Base-by-base conservation (phyloP, 2,797 vertebrate species). In the Microctenopoma steveboyesi region DNA sequence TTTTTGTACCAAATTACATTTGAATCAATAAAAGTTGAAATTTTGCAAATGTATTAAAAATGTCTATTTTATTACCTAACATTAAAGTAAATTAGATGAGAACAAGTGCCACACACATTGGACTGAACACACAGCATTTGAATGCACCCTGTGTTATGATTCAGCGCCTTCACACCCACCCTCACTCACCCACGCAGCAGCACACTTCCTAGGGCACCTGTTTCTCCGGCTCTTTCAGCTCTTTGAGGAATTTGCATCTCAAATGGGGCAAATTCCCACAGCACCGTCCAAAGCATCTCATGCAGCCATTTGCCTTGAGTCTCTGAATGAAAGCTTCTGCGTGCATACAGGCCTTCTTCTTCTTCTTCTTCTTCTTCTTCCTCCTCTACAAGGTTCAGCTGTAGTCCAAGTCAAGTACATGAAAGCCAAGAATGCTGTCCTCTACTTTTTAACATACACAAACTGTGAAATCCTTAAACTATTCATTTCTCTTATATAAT, bases 131-230 rank as follows among this genome's bases (percentile, higher is more conserved):
- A 50, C 56, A 5, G 69, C 52, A 27, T 73, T 75, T 88, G 77
- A 91, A 89, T 90, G 55, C 80, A 56, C 68, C 76, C 88, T 86
- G 90, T 91, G 90, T 92, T 90, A 62, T 83, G 87, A 57, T 75
- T 91, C 83, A 83, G 73, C 62, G 1, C 76, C 75, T 81, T 74
- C 63, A 11, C 81, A 67, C 64, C 74, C 80, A 0, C 76, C 64
- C 69, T 7, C 52, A 15, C 60, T 59, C 81, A 51, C 83, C 69
- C 73, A 30, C 52, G 54, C 83, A 64, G 58, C 73, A 81, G 68
- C 84, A 72, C 86, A 88, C 92, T 91, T 91, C 91, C 91, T 88
- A 25, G 78, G 91, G 93, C 94, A 94, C 94, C 94, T 94, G 94
- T 93, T 92, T 80, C 91, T 85, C 89, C 74, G 65, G 79, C 89